Evolutionary conservation across 1,140 invertebrate species (phyloP).

Genomic region (Drosophila sulfurigaster): DNA sequence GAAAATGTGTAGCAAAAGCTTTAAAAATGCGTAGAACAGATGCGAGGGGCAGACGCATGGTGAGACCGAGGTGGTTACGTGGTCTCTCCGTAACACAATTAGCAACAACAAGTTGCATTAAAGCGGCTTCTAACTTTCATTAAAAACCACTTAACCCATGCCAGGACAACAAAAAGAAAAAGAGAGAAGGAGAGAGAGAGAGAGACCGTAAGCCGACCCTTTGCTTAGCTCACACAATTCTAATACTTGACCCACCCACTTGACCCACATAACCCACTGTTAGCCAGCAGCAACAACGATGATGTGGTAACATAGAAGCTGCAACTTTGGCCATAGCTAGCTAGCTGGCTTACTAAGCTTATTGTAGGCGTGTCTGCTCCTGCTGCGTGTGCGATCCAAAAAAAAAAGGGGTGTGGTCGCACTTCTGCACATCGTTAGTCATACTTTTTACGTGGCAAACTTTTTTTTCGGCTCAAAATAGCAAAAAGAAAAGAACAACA

Average conservation of each 20-base stretch:
- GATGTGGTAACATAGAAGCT: constrained; percentile 58
- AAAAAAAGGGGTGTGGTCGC: constrained; percentile 10
- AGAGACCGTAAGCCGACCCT: constrained; percentile 49
- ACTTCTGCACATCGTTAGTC: constrained; percentile 73
- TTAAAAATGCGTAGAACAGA: constrained; percentile 29
- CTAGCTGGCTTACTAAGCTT: constrained; percentile 56
- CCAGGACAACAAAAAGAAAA: constrained; percentile 48
- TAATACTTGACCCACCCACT: constrained; percentile 68
- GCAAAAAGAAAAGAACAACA: constrained; percentile 46
- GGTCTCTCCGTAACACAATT: constrained; percentile 58
- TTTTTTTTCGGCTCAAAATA: constrained; percentile 21
- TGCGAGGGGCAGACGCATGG: background rate
- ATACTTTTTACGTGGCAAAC: constrained; percentile 60
- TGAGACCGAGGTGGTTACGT: constrained; percentile 32
- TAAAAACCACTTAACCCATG: constrained; percentile 80
- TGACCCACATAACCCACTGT: constrained; percentile 73
- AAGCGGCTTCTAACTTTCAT: constrained; percentile 82
- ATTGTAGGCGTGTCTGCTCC: constrained; percentile 52
- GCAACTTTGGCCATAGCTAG: constrained; percentile 2
- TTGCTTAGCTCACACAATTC: constrained; percentile 32
- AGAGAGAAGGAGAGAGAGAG: no score
- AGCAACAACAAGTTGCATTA: constrained; percentile 75
- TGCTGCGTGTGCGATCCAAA: constrained; percentile 29
- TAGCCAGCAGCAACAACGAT: constrained; percentile 35
- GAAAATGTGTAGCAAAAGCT: constrained; percentile 40